Conservation (phyloP, 2,797 vertebrate genomes). For the Hypotaenidia philippensis region DNA sequence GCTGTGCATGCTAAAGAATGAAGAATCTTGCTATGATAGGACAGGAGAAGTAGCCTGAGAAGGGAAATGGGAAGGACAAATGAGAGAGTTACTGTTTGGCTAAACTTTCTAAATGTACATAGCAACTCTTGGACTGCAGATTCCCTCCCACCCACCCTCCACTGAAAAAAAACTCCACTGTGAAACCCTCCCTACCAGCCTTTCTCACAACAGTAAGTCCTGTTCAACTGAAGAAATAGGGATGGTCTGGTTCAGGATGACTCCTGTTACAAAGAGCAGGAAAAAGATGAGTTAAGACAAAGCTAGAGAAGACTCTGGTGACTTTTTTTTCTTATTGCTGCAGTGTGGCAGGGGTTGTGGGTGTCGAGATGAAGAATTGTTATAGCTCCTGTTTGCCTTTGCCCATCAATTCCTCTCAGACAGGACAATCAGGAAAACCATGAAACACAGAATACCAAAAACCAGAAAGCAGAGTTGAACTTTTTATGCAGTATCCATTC, state of each 20-base stretch:
- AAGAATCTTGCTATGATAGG: background rate
- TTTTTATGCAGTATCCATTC: background rate
- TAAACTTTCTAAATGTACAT: background rate
- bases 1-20: background rate
- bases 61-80: background rate
- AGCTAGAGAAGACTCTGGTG: background rate
- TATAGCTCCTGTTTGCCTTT: background rate
- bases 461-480: background rate
- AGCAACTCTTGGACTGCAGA: background rate
- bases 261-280: background rate
- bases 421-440: background rate
- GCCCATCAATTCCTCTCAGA: background rate
- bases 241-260: background rate
- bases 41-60: background rate
- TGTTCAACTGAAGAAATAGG: background rate
- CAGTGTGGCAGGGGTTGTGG: background rate
- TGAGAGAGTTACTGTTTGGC: background rate
- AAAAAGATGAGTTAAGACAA: background rate
- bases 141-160: background rate
- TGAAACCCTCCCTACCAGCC: fast-evolving
- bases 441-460: background rate
- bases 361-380: background rate
- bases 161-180: background rate
- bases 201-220: background rate
- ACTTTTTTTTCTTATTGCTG: background rate